Base-by-base conservation (phyloP, 2,888 invertebrate species). In the Lamellibrachia columna region DNA sequence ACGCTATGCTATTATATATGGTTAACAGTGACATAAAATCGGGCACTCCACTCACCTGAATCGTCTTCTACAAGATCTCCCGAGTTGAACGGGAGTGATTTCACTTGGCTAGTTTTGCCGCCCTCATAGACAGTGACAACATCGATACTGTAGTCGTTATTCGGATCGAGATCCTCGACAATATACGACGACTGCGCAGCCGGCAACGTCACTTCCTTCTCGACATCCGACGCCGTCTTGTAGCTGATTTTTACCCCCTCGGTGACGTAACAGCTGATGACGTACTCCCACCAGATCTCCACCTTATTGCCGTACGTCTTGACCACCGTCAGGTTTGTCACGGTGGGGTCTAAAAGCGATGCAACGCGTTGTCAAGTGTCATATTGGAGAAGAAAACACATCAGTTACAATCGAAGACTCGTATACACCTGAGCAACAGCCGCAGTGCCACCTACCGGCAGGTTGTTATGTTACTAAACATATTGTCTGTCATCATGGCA, bases 181-280 rank as follows among this genome's bases (percentile, higher is more conserved):
- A 75, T 4, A n/a, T 75, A 75, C 15, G 75, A 75, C 75, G 75
- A 75, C 75, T 22, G 75, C 75, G 75, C 22, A 22, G 75, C 75
- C n/a, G 75, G 75, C 75, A 75, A 75, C 75, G 75, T 75, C 75
- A 75, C 75, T 75, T 75, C 75, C 75, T 75, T 75, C 75, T 6
- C 3, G 22, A 75, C 75, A 75, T 75, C 75, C 75, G 75, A 75
- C 75, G 75, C 75, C 15, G 75, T 75, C 75, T 15, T 75, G 22
- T 75, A 75, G 75, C 4, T 75, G 75, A 75, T 75, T n/a, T 75
- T 75, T n/a, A 75, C 75, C n/a, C 75, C 75, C n/a, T 75, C 22
- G 22, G 75, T 75, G 75, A 22, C 75, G 75, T 75, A 22, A 75
- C 75, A 75, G 75, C 75, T 75, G 75, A 75, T n/a, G 75, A 75